Conservation (phyloP, 2,888 invertebrate genomes). For the Acanthosepion lycidas region DNA sequence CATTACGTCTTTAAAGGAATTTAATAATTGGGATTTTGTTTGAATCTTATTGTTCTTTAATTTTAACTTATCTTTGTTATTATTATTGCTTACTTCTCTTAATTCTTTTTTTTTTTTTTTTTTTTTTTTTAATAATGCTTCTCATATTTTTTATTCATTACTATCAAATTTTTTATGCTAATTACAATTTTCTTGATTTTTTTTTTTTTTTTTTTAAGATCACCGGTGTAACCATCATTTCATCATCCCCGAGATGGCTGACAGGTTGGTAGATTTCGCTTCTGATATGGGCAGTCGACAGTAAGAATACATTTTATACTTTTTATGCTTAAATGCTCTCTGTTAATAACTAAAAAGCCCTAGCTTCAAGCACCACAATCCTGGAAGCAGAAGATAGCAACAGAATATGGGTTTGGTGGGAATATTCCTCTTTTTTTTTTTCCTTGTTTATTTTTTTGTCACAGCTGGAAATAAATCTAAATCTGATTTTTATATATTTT, state of each 20-base stretch:
- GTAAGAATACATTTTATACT: slow-evolving; percentile 36
- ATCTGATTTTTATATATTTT: too few species aligned
- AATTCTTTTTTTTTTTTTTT: too few species aligned
- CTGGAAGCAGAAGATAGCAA: background rate
- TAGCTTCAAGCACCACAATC: background rate
- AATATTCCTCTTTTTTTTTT: background rate
- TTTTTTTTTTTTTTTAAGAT: slow-evolving; percentile 76
- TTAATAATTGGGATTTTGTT: too few species aligned
- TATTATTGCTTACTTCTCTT: too few species aligned
- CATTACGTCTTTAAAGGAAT: too few species aligned
- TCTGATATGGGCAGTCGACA: slow-evolving; percentile 44
- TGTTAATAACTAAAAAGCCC: background rate
- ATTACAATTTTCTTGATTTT: background rate
- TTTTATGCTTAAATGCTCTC: background rate
- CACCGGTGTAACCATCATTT: slow-evolving; percentile 88
- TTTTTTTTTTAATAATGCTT: background rate
- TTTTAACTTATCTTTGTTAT: too few species aligned
- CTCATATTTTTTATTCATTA: background rate
- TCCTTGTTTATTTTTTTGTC: background rate
- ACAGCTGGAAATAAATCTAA: background rate
- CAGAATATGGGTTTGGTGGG: background rate
- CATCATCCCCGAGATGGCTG: slow-evolving; percentile 85
- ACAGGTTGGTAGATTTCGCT: slow-evolving; percentile 58
- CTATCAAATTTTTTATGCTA: background rate
- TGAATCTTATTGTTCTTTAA: too few species aligned